Conservation (phyloP, 2,888 invertebrate genomes). For the Acheta domesticus region DNA sequence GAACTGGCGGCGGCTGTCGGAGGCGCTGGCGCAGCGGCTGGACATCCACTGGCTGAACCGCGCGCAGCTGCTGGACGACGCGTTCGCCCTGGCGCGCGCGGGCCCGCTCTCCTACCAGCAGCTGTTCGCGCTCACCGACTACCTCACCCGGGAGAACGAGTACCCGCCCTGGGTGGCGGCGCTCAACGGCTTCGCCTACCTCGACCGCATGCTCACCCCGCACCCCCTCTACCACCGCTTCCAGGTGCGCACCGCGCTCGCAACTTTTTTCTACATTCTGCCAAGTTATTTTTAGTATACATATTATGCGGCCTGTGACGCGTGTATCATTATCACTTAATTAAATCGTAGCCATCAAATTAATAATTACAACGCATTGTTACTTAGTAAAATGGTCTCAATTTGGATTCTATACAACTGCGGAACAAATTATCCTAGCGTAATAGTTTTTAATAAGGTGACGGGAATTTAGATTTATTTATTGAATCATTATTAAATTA, state of each 20-base stretch:
- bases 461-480: no score
- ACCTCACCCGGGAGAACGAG: slow-evolving; percentile 63
- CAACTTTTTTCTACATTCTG: no score
- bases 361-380: no score
- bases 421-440: no score
- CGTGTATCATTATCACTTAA: no score
- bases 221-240: background rate
- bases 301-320: no score
- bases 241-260: background rate
- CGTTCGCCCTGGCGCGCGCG: slow-evolving; percentile 38
- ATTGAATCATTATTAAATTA: no score
- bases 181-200: slow-evolving; percentile 54
- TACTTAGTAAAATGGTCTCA: no score
- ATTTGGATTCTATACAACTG: no score
- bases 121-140: slow-evolving; percentile 64
- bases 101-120: slow-evolving; percentile 50
- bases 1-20: slow-evolving; percentile 51
- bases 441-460: no score
- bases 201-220: slow-evolving; percentile 40
- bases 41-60: slow-evolving; percentile 63
- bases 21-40: slow-evolving; percentile 22
- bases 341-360: no score
- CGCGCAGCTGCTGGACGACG: slow-evolving; percentile 64
- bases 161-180: slow-evolving; percentile 77
- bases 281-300: no score